phyloP scores from a whole-genome alignment of 2,797 vertebrate species.

The Catamblyrhynchus diadema region DNA sequence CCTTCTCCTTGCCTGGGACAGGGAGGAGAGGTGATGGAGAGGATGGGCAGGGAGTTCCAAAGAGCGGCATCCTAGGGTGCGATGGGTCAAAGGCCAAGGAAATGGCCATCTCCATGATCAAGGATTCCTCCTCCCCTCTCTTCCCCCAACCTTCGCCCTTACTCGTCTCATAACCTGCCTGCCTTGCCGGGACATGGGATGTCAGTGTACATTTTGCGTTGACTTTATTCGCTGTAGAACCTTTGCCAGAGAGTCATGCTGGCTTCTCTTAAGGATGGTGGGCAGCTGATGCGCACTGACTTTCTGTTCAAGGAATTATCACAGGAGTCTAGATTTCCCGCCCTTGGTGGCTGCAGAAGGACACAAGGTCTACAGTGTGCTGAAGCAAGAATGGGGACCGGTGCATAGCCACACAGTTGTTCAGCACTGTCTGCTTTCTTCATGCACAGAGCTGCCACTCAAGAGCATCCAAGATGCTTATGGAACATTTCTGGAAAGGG shows the following conservation, averaged over 20 bases:
- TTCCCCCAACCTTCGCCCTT: conserved; percentile 43
- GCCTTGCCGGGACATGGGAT: conserved; percentile 64
- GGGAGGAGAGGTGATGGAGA: conserved; percentile 57
- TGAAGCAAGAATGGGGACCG: conserved; percentile 68
- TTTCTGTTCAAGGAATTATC: conserved; percentile 49
- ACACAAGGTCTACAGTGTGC: conserved; percentile 52
- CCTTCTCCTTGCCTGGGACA: conserved; percentile 47
- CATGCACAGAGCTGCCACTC: conserved; percentile 66
- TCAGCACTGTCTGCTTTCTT: conserved; percentile 66
- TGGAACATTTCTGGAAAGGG: conserved; percentile 69
- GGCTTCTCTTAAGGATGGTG: conserved; percentile 62
- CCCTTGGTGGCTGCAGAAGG: conserved; percentile 66
- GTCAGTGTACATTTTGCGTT: conserved; percentile 65
- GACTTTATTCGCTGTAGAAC: conserved; percentile 49
- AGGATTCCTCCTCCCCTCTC: conserved; percentile 61
- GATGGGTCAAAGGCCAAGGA: conserved; percentile 71
- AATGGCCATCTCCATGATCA: conserved; percentile 48
- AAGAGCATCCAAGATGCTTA: conserved; percentile 64
- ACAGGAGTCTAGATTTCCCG: conserved; percentile 62
- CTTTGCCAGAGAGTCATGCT: conserved; percentile 37
- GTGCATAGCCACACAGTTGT: conserved; percentile 55
- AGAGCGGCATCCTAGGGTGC: conserved; percentile 63
- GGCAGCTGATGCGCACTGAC: conserved; percentile 52
- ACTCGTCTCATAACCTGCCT: conserved; percentile 59
- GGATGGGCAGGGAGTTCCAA: conserved; percentile 65